phyloP scores from a whole-genome alignment of 2,888 invertebrate genomes.

The Dasypogon diadema region DNA sequence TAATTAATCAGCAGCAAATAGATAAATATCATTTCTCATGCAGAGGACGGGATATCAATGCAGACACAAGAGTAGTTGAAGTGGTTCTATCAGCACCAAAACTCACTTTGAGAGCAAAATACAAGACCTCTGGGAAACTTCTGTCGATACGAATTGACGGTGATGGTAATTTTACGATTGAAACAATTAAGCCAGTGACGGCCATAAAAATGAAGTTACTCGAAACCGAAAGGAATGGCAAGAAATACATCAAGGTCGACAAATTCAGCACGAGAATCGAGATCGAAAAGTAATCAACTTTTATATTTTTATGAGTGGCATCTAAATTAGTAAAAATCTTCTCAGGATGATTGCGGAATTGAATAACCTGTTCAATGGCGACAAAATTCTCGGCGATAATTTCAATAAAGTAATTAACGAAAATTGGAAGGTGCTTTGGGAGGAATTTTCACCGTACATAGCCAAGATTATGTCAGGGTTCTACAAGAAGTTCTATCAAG shows the following conservation, averaged over 20 bases:
- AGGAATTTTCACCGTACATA: constrained; percentile 56
- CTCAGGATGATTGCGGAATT: neutral
- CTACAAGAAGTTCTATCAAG: neutral
- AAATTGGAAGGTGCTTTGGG: constrained; percentile 73
- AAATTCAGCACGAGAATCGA: neutral
- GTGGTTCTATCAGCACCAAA: neutral
- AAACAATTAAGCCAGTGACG: neutral
- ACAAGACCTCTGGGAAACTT: neutral
- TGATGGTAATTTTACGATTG: neutral
- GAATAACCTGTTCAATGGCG: constrained; percentile 73
- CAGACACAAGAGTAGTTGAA: neutral
- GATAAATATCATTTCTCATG: neutral
- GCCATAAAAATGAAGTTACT: neutral
- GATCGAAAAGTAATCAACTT: neutral
- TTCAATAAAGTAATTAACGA: constrained; percentile 73
- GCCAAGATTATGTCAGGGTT: neutral
- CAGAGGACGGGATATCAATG: neutral
- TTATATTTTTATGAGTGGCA: too few species aligned
- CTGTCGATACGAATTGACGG: neutral
- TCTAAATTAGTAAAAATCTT: too few species aligned
- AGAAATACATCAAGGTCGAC: neutral
- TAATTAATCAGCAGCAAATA: too few species aligned
- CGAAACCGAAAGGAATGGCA: neutral
- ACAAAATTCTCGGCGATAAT: constrained; percentile 71
- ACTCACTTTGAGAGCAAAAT: neutral